Evolutionary conservation across 2,113 vertebrate species (phyloP).

Genomic region (Haemorhous mexicanus): DNA sequence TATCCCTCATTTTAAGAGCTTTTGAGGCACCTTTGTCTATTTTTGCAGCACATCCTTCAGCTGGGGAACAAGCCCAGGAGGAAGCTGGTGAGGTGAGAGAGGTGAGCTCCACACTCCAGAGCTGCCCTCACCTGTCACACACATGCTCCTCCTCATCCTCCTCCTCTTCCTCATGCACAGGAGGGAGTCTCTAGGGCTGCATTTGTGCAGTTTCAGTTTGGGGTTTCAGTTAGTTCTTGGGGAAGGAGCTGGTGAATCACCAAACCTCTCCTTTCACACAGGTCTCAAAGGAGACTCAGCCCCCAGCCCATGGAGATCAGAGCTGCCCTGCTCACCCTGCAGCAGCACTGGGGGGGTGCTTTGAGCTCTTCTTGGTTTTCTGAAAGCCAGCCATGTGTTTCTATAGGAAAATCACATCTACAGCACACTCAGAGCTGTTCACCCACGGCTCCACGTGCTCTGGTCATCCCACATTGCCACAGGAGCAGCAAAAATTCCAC

Average conservation of each 20-base stretch:
- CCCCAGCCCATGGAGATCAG: background rate
- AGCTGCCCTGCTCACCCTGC: background rate
- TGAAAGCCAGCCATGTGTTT: background rate
- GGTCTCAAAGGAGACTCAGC: background rate
- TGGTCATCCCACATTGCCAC: background rate
- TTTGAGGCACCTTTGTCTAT: background rate
- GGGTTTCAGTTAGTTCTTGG: background rate
- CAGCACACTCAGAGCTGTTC: background rate
- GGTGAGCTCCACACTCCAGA: background rate
- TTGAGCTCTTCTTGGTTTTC: background rate
- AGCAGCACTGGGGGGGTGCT: background rate
- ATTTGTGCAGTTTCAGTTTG: background rate
- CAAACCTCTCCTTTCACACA: background rate
- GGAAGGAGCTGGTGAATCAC: background rate
- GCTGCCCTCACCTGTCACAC: background rate
- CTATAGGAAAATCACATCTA: background rate
- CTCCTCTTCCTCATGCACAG: background rate
- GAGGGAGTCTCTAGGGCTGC: background rate
- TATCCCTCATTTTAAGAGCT: background rate
- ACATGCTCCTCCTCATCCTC: background rate
- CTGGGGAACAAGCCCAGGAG: background rate
- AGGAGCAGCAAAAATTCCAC: background rate
- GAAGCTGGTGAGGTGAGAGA: background rate
- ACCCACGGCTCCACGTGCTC: rapidly evolving
- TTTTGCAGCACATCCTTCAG: background rate